A percentile compares a stretch with the other conserved stretches of the same genome.
Evolutionary conservation across 1,140 invertebrate species (phyloP).

Genomic region (Hesperophylax magnus): DNA sequence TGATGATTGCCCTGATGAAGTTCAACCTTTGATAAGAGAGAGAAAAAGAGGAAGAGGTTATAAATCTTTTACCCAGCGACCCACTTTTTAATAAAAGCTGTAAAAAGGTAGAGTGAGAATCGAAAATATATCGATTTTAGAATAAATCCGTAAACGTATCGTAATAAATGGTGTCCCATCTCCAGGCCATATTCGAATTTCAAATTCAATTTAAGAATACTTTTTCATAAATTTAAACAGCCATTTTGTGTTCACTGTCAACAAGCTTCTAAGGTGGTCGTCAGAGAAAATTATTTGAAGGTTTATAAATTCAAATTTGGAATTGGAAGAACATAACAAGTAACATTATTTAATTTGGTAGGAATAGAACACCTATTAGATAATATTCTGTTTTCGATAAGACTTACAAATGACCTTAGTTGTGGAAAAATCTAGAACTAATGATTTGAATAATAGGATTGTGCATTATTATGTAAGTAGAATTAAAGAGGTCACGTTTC

Average conservation of each 20-base stretch:
- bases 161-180: slow-evolving; percentile 5
- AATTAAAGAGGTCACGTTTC: no score
- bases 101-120: no score
- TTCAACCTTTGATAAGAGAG: no score
- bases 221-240: slow-evolving; percentile 45
- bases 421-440: background rate
- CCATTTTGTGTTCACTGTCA: slow-evolving; percentile 40
- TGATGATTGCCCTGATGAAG: no score
- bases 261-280: background rate
- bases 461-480: no score
- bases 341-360: background rate
- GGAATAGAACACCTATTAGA: slow-evolving; percentile 3
- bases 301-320: slow-evolving; percentile 35
- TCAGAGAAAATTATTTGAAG: slow-evolving; percentile 30
- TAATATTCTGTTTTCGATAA: background rate
- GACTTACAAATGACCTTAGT: slow-evolving; percentile 13
- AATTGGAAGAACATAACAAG: background rate
- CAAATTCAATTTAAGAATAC: slow-evolving; percentile 42
- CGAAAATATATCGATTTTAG: background rate
- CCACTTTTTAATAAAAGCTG: no score
- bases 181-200: slow-evolving; percentile 30
- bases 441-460: background rate
- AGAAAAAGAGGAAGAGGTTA: no score
- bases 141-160: background rate
- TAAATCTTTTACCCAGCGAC: no score